Conservation (phyloP, 1,140 invertebrate genomes). For the Drosophila kikkawai region DNA sequence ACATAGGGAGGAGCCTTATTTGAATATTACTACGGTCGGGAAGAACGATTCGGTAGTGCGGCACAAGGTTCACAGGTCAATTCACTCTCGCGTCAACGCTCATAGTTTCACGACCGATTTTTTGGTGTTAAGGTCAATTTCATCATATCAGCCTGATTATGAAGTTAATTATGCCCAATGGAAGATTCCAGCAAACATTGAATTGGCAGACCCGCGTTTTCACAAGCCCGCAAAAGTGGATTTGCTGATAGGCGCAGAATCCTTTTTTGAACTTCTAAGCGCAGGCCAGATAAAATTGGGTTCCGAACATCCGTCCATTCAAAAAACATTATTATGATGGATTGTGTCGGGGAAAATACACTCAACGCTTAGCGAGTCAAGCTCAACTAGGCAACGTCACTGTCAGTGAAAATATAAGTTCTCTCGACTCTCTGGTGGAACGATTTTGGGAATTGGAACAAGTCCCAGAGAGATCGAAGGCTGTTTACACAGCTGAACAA, state of each 20-base stretch:
- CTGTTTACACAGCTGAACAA: slow-evolving; percentile 10
- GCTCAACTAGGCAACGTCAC: background rate
- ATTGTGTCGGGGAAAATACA: slow-evolving; percentile 9
- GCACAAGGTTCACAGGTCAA: background rate
- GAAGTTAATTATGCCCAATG: no score
- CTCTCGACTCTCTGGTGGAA: slow-evolving; percentile 4
- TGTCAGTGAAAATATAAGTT: background rate
- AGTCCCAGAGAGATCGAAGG: no score
- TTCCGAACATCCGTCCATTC: background rate
- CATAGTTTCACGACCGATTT: no score
- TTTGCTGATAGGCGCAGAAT: background rate
- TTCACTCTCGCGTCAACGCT: no score
- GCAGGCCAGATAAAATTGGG: slow-evolving; percentile 9
- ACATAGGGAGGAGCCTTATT: no score
- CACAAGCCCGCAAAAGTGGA: no score
- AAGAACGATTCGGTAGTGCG: no score
- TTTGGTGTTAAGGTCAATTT: no score
- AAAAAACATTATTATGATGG: slow-evolving; percentile 7
- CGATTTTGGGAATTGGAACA: slow-evolving; percentile 17
- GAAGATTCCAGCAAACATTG: background rate
- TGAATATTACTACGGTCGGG: no score
- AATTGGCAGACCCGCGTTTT: background rate
- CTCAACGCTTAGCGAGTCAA: background rate
- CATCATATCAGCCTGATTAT: no score
- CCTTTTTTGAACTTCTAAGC: slow-evolving; percentile 7